phyloP scores from a whole-genome alignment of 2,113 vertebrate genomes.

The Abramis brama region DNA sequence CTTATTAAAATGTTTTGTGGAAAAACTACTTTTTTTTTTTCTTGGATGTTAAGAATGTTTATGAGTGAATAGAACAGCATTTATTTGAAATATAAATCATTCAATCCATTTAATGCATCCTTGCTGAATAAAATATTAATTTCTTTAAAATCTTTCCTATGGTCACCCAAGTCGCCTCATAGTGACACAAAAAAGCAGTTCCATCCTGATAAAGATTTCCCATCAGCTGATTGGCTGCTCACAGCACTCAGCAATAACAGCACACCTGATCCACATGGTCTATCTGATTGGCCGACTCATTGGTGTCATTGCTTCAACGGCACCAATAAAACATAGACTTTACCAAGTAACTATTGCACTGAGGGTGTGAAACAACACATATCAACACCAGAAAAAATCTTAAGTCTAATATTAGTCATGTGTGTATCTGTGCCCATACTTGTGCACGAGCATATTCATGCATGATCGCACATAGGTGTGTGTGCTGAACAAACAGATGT shows the following conservation, averaged over 20 bases:
- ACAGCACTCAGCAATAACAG: background rate
- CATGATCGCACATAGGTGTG: constrained; percentile 17
- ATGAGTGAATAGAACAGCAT: background rate
- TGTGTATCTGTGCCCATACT: constrained; percentile 10
- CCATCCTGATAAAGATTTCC: background rate
- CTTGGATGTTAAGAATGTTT: background rate
- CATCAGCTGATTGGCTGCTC: background rate
- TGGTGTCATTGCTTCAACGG: background rate
- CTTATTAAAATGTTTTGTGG: too few species aligned
- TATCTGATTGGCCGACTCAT: constrained; percentile 1
- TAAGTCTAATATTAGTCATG: constrained; percentile 2
- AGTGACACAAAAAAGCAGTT: background rate
- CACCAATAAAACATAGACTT: background rate
- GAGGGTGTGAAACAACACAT: constrained; percentile 5
- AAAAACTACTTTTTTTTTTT: too few species aligned
- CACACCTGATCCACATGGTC: constrained; percentile 14
- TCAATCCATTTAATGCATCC: background rate
- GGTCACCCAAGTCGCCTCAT: background rate
- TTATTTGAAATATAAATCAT: background rate
- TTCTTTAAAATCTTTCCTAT: background rate
- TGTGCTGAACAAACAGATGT: constrained; percentile 8
- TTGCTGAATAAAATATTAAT: background rate
- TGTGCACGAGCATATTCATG: constrained; percentile 22
- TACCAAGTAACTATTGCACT: background rate
- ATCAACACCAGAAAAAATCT: background rate